phyloP scores from a whole-genome alignment of 2,797 vertebrate genomes.

The Anomalospiza imberbis region DNA sequence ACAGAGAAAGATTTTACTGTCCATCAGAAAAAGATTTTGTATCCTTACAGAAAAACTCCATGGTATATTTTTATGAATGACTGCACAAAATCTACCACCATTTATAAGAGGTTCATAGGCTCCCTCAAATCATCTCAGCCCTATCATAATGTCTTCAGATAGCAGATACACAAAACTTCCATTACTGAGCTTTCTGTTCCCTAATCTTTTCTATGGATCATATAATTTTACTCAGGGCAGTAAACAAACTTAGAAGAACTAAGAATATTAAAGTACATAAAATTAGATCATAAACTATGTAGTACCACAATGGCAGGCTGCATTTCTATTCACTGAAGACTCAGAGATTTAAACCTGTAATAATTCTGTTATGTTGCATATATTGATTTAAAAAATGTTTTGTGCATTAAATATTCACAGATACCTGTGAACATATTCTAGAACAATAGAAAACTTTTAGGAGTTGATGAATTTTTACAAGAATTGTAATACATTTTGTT shows the following conservation, averaged over 20 bases:
- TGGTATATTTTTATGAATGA: not conserved
- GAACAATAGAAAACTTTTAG: conserved; percentile 10
- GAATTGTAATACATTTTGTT: not conserved
- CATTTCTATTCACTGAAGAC: conserved; percentile 55
- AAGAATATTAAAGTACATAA: conserved; percentile 64
- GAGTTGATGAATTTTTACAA: not conserved
- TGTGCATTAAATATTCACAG: conserved; percentile 29
- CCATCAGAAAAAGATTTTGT: not conserved
- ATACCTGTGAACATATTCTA: not conserved
- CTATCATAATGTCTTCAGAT: not conserved
- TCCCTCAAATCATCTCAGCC: not conserved
- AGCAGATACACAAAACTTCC: not conserved
- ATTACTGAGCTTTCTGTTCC: conserved; percentile 16
- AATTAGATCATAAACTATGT: conserved; percentile 66
- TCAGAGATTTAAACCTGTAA: conserved; percentile 52
- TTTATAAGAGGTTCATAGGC: not conserved
- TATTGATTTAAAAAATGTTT: not conserved
- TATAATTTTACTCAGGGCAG: conserved; percentile 68
- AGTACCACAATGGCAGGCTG: conserved; percentile 18
- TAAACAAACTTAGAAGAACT: conserved; percentile 64
- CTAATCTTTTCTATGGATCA: conserved; percentile 52
- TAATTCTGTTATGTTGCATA: conserved; percentile 35
- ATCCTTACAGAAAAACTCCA: not conserved
- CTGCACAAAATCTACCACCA: not conserved
- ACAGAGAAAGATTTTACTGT: not conserved